phyloP scores from a whole-genome alignment of 2,888 invertebrate species.

The Allolobophora icterica region DNA sequence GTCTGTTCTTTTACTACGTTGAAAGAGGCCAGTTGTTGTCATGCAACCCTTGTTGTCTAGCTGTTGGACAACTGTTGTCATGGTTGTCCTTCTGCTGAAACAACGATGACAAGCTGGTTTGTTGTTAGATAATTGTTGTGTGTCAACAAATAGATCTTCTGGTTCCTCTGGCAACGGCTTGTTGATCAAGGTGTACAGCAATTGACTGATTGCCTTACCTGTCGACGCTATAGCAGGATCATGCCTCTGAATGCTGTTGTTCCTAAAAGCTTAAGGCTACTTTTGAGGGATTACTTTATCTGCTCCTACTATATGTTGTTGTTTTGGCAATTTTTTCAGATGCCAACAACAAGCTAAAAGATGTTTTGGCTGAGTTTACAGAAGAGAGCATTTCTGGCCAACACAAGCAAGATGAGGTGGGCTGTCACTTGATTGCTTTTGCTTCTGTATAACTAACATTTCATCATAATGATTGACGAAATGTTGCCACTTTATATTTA shows the following conservation, averaged over 20 bases:
- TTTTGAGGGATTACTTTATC: not conserved
- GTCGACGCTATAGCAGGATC: not conserved
- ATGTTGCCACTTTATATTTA: not conserved
- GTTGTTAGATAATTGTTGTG: constrained; percentile 17
- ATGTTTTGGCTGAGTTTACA: constrained; percentile 89
- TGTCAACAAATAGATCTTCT: not conserved
- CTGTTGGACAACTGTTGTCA: no score
- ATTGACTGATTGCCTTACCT: not conserved
- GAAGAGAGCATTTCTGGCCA: constrained; percentile 75
- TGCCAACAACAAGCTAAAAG: constrained; percentile 87
- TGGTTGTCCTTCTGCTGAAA: not conserved
- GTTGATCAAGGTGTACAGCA: not conserved
- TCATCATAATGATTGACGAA: not conserved
- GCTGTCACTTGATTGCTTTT: constrained; percentile 1
- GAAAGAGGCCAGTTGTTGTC: not conserved
- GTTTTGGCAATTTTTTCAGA: constrained; percentile 72
- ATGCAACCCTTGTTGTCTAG: not conserved
- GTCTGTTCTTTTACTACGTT: not conserved
- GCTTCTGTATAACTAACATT: not conserved
- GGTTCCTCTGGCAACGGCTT: not conserved
- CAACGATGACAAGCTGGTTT: not conserved
- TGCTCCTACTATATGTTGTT: not conserved
- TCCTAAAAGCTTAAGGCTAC: not conserved
- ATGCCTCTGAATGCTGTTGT: not conserved
- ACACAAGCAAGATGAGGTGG: constrained; percentile 88